Conservation (phyloP, 2,888 invertebrate genomes). For the Fragum sueziense region DNA sequence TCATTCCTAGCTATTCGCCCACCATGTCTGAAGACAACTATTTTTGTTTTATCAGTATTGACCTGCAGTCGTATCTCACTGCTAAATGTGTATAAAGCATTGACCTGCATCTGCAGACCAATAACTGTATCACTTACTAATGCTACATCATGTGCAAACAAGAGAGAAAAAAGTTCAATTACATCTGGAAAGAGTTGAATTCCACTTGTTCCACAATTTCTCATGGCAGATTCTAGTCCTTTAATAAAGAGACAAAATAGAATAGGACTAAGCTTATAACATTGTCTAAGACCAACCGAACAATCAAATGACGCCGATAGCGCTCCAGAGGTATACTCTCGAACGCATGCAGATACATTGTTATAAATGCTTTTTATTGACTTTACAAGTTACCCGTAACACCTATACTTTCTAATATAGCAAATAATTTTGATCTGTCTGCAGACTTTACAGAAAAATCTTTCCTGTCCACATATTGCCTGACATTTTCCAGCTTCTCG, state of each 20-base stretch:
- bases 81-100: slow-evolving; percentile 39
- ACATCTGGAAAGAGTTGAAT: slow-evolving; percentile 30
- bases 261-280: slow-evolving; percentile 31
- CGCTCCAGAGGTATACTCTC: background rate
- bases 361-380: slow-evolving; percentile 20
- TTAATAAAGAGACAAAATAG: slow-evolving; percentile 33
- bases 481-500: too few species aligned
- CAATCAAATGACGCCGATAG: slow-evolving; percentile 25
- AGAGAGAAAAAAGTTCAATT: slow-evolving; percentile 25
- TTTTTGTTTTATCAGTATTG: slow-evolving; percentile 44
- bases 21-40: slow-evolving; percentile 43
- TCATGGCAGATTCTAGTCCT: slow-evolving; percentile 3
- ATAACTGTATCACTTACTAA: slow-evolving; percentile 35
- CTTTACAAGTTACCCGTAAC: slow-evolving; percentile 19
- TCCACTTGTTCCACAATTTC: slow-evolving; percentile 10
- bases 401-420: slow-evolving; percentile 9
- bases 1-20: slow-evolving; percentile 35
- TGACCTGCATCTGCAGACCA: slow-evolving; percentile 41
- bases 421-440: slow-evolving; percentile 25
- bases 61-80: slow-evolving; percentile 27
- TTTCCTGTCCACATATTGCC: too few species aligned
- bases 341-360: slow-evolving; percentile 24
- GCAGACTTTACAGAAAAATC: too few species aligned
- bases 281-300: slow-evolving; percentile 30
- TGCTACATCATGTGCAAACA: slow-evolving; percentile 57